Percentiles rank a stretch among this genome's conserved stretches.
Conservation (phyloP, 2,888 invertebrate genomes). For the Heliconius hortense region DNA sequence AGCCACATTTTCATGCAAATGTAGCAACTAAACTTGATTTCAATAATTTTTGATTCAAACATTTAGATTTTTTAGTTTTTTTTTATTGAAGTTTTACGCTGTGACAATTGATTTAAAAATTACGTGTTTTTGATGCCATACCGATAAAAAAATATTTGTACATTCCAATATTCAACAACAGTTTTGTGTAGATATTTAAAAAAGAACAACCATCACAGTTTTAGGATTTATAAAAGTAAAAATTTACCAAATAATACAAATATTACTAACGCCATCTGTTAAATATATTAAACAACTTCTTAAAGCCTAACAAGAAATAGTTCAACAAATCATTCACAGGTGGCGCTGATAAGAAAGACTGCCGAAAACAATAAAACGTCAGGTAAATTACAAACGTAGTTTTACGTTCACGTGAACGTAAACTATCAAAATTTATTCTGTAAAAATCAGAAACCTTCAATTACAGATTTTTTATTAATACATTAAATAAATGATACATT, state of each 20-base stretch:
- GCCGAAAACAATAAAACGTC: neutral
- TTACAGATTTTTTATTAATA: neutral
- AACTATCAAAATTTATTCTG: neutral
- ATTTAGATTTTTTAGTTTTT: no score
- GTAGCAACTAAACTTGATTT: no score
- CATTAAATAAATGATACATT: neutral
- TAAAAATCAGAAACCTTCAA: neutral
- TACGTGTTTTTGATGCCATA: no score
- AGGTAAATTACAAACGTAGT: slow-evolving; percentile 3
- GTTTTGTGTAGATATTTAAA: no score
- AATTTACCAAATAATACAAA: neutral
- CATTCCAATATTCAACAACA: no score
- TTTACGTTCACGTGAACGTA: neutral
- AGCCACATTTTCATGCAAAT: no score
- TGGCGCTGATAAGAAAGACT: slow-evolving; percentile 16
- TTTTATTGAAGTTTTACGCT: no score
- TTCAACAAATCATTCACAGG: slow-evolving; percentile 11
- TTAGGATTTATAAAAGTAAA: no score
- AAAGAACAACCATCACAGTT: no score
- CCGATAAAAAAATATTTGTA: no score
- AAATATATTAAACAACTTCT: neutral
- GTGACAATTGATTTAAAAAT: no score
- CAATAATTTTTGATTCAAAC: no score
- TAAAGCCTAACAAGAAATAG: neutral
- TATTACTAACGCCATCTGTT: slow-evolving; percentile 33